phyloP scores from a whole-genome alignment of 2,113 vertebrate species.

The Xenopus borealis region DNA sequence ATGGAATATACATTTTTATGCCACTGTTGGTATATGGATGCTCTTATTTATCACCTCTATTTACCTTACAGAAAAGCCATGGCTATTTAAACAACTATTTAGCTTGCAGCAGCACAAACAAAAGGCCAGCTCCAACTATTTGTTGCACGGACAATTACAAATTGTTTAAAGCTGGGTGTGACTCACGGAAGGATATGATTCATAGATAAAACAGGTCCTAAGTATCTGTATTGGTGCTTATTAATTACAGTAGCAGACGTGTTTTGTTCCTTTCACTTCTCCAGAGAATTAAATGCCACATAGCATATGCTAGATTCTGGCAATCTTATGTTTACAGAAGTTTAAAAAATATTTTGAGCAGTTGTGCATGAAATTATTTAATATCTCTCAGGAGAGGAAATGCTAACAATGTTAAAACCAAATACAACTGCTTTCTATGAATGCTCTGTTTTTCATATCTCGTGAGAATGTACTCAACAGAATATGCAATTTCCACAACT shows the following conservation, averaged over 20 bases:
- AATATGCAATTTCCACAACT: constrained; percentile 60
- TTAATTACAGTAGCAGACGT: constrained; percentile 70
- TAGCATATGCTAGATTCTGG: constrained; percentile 67
- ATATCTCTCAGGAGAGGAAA: constrained; percentile 73
- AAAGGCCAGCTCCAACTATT: background rate
- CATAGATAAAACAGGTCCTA: constrained; percentile 60
- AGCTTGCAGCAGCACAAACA: background rate
- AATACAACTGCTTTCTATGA: constrained; percentile 61
- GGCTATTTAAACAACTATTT: background rate
- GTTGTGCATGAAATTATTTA: constrained; percentile 71
- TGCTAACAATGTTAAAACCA: constrained; percentile 62
- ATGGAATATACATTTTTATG: too few relatives aligned
- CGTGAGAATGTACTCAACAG: constrained; percentile 61
- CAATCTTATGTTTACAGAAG: constrained; percentile 67
- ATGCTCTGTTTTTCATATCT: constrained; percentile 60
- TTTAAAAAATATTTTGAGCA: constrained; percentile 70
- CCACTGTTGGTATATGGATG: too few relatives aligned
- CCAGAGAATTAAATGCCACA: constrained; percentile 59
- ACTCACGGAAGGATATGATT: constrained; percentile 59
- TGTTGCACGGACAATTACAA: constrained; percentile 15
- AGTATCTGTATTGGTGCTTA: constrained; percentile 60
- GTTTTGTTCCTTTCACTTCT: constrained; percentile 63
- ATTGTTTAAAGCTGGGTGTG: constrained; percentile 55
- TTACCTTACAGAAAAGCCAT: too few relatives aligned
- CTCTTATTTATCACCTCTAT: too few relatives aligned